Conservation (phyloP, 2,797 vertebrate species). For the Zenarchopterus dispar region DNA sequence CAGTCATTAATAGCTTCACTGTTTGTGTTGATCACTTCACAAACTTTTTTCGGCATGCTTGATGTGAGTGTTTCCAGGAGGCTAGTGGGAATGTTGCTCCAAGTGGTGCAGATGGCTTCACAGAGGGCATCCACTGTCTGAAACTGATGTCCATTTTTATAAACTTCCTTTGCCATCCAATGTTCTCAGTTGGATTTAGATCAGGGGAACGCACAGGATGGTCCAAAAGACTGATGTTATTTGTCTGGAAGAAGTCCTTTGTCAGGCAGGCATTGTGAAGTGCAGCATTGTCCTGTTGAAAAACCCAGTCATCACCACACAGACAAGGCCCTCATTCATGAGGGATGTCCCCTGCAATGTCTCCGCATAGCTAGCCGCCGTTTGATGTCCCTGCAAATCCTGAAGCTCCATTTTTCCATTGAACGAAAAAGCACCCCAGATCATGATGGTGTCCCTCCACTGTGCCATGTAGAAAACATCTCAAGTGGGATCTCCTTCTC, state of each 20-base stretch:
- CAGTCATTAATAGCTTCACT: no score
- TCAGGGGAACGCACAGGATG: no score
- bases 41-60: no score
- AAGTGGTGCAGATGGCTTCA: no score
- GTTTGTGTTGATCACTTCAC: no score
- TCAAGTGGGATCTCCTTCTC: background rate
- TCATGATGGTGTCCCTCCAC: background rate
- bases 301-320: background rate
- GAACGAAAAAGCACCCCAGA: no score
- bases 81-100: no score
- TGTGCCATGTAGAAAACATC: background rate
- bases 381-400: slow-evolving; percentile 2
- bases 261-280: background rate
- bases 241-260: background rate
- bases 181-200: no score
- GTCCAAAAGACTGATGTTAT: background rate
- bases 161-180: no score
- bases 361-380: background rate
- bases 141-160: no score
- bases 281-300: background rate
- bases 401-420: background rate
- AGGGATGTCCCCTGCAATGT: background rate
- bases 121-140: no score
- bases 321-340: background rate
- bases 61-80: no score